phyloP scores from a whole-genome alignment of 2,113 vertebrate species.

The Micronisus gabar region DNA sequence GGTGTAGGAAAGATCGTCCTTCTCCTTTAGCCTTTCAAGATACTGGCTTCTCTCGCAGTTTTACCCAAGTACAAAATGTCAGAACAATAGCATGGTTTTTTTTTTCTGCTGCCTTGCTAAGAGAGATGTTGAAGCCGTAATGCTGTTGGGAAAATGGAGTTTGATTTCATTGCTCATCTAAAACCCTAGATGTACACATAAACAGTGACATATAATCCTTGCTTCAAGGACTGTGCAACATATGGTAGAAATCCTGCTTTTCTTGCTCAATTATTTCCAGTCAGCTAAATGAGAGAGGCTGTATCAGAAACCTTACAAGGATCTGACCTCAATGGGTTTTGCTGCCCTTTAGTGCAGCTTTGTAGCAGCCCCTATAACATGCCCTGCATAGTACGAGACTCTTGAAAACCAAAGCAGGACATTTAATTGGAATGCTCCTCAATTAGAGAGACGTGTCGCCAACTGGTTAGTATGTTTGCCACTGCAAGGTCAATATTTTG shows the following conservation, averaged over 20 bases:
- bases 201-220: not conserved
- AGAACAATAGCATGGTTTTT: fast-evolving
- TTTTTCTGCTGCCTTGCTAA: not conserved
- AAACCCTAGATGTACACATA: not conserved
- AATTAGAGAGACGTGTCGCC: not conserved
- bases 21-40: not conserved
- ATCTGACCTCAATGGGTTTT: not conserved
- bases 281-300: not conserved
- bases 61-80: not conserved
- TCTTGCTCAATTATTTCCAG: not conserved
- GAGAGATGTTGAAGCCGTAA: not conserved
- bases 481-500: not conserved
- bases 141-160: not conserved
- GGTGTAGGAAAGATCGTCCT: conserved; percentile 33
- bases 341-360: not conserved
- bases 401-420: not conserved
- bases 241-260: not conserved
- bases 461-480: fast-evolving
- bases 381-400: not conserved
- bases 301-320: not conserved
- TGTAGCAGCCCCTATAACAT: not conserved
- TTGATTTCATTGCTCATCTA: not conserved
- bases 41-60: not conserved
- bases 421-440: not conserved
- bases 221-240: not conserved